A percentile compares a stretch with the other conserved stretches of the same genome.
Evolutionary conservation across 2,797 vertebrate species (phyloP).

Genomic region (Morus bassanus): DNA sequence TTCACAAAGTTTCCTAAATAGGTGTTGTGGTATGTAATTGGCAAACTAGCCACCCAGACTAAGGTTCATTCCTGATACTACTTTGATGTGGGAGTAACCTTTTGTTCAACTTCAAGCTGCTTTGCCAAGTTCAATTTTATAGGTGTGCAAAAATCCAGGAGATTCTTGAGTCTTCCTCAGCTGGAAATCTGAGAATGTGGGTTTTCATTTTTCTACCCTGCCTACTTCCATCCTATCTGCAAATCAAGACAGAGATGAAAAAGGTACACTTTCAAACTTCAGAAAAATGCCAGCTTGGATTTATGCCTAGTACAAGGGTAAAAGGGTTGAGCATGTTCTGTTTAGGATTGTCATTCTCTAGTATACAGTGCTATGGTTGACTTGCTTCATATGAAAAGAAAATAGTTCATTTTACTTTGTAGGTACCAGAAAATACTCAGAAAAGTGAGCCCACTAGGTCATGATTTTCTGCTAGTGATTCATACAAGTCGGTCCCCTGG

Average conservation of each 20-base stretch:
- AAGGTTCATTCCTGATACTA: not conserved
- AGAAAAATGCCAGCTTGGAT: not conserved
- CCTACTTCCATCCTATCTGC: not conserved
- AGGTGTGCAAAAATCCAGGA: not conserved
- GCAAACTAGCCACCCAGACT: not conserved
- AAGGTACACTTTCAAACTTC: not conserved
- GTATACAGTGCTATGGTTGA: not conserved
- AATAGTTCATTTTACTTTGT: not conserved
- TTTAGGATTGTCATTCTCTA: not conserved
- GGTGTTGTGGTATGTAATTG: not conserved
- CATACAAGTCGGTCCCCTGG: not conserved
- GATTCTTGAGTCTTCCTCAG: not conserved
- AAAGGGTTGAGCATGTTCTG: not conserved
- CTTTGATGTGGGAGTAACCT: not conserved
- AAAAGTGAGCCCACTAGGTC: not conserved
- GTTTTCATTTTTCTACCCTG: not conserved
- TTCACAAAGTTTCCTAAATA: not conserved
- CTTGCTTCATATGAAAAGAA: not conserved
- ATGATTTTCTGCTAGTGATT: not conserved
- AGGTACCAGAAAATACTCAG: not conserved
- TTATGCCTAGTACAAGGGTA: not conserved
- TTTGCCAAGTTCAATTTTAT: not conserved
- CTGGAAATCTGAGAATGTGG: not conserved
- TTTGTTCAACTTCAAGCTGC: not conserved
- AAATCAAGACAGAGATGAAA: not conserved